A percentile compares a stretch with the other conserved stretches of the same genome.
Conservation (phyloP, 2,113 vertebrate species). For the Donacobius atricapilla region DNA sequence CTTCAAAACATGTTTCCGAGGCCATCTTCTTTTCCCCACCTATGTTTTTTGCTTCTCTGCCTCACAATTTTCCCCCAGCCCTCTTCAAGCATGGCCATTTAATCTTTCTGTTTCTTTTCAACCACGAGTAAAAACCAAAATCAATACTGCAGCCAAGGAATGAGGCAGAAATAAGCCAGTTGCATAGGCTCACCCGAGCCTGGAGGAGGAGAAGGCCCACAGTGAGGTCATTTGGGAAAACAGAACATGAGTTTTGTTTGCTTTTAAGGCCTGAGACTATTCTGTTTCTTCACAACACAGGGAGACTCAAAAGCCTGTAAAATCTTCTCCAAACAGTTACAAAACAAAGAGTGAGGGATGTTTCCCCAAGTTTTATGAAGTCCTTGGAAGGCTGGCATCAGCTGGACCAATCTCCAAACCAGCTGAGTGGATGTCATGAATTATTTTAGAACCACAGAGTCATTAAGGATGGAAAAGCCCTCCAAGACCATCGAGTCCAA, state of each 20-base stretch:
- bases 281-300: neutral
- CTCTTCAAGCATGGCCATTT: neutral
- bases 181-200: neutral
- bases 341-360: neutral
- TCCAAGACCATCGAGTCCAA: neutral
- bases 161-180: neutral
- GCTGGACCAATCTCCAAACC: fast-evolving
- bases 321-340: neutral
- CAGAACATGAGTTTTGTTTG: neutral
- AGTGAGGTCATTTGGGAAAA: constrained; percentile 14
- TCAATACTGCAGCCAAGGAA: neutral
- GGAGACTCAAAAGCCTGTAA: neutral
- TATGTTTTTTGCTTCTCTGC: neutral
- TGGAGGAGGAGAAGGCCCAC: neutral
- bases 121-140: neutral
- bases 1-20: neutral
- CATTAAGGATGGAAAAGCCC: neutral
- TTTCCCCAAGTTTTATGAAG: neutral
- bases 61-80: neutral
- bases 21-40: neutral
- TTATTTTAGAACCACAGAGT: neutral
- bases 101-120: neutral
- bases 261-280: neutral
- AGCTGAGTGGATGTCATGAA: neutral
- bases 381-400: neutral